Percentiles rank a stretch among this genome's conserved stretches.
phyloP scores from a whole-genome alignment of 2,888 invertebrate species.

The Stenurella melanura region DNA sequence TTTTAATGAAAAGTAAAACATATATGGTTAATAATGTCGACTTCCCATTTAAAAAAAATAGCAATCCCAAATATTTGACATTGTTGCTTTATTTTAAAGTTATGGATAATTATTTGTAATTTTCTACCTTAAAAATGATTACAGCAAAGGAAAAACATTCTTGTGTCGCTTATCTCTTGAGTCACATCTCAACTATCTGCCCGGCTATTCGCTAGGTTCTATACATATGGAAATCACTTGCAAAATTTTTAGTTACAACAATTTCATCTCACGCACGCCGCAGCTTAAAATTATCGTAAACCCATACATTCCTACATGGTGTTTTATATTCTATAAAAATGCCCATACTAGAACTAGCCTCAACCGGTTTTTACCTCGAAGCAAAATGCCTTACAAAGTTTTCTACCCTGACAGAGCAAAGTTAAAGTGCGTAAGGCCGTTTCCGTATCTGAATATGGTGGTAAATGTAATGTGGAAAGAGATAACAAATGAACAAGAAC shows the following conservation, averaged over 20 bases:
- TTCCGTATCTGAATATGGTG: neutral
- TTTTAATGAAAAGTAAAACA: no score
- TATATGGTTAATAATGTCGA: no score
- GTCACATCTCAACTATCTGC: neutral
- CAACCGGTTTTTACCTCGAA: constrained; percentile 26
- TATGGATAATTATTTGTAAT: neutral
- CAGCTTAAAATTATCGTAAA: constrained; percentile 36
- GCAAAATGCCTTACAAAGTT: constrained; percentile 20
- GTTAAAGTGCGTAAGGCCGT: neutral
- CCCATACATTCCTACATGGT: constrained; percentile 31
- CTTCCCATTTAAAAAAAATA: no score
- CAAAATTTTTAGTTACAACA: constrained; percentile 24
- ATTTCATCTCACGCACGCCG: constrained; percentile 27
- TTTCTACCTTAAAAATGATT: no score
- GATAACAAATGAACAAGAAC: neutral
- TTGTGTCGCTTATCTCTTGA: constrained; percentile 7
- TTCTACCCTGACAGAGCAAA: constrained; percentile 1
- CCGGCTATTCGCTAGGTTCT: neutral
- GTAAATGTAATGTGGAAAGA: neutral
- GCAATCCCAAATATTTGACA: no score
- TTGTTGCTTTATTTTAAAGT: no score
- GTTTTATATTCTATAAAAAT: constrained; percentile 30
- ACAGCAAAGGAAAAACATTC: neutral
- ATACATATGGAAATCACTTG: constrained; percentile 29
- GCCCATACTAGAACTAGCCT: constrained; percentile 20